These are phyloP conservation scores for Synodontis membranacea DNA, from an alignment of 2,113 vertebrate genomes.

Conservation along the genomic window DNA sequence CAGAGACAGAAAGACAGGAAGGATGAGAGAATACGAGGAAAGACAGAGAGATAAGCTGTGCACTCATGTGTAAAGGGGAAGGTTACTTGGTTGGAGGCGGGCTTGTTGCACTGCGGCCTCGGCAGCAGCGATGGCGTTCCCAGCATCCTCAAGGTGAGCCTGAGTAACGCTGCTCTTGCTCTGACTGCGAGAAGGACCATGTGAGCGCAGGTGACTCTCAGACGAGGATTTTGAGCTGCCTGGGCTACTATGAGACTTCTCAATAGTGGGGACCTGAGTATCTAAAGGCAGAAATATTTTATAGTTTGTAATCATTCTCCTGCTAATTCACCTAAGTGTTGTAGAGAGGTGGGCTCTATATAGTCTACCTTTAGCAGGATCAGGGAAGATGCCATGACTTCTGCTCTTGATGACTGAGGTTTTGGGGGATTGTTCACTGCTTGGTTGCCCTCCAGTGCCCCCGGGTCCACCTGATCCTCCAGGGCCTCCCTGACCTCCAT, in stretches of 20 bases:
- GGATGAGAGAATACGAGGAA: slow-evolving; percentile 50
- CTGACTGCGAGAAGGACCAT: slow-evolving; percentile 95
- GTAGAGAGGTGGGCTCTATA: neutral
- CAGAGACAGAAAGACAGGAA: slow-evolving; percentile 33
- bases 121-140: slow-evolving; percentile 94
- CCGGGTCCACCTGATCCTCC: slow-evolving; percentile 45
- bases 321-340: neutral
- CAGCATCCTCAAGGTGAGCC: slow-evolving; percentile 94
- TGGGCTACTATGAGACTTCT: slow-evolving; percentile 98
- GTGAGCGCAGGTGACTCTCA: slow-evolving; percentile 94
- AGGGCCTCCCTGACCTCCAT: slow-evolving; percentile 54
- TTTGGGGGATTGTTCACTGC: slow-evolving; percentile 86
- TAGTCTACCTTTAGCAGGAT: slow-evolving; percentile 90
- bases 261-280: slow-evolving; percentile 92
- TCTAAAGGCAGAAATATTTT: slow-evolving; percentile 69
- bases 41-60: slow-evolving; percentile 82
- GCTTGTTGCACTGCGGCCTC: slow-evolving; percentile 97
- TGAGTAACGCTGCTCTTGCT: slow-evolving; percentile 99
- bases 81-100: slow-evolving; percentile 99
- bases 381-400: slow-evolving; percentile 97
- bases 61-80: slow-evolving; percentile 89
- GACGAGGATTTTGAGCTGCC: slow-evolving; percentile 98
- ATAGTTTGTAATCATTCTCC: neutral
- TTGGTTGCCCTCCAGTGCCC: slow-evolving; percentile 65
- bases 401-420: slow-evolving; percentile 97